Evolutionary conservation across 2,888 invertebrate species (phyloP), one percentile per base, ranked within the genome.

Genomic region (Pasiphila rectangulata): DNA sequence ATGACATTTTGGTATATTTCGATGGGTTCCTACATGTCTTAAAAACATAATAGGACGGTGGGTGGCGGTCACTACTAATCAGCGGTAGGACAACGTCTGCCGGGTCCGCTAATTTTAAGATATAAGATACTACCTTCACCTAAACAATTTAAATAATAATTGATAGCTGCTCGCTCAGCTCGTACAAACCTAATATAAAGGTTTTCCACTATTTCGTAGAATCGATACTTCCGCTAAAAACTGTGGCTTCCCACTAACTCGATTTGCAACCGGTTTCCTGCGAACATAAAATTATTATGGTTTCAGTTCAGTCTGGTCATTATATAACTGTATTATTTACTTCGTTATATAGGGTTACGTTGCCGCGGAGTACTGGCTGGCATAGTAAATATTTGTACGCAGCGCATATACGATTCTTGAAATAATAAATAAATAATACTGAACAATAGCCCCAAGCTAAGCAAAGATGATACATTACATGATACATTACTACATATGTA

Each of bases 191-290:
- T 20, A 3, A 10, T 15, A 21, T 16, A 27, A 20, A 27, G 20
- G 4, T 27, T 39, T 39, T 10, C 16, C 10, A 16, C 17, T 2
- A 9, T 6, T 4, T 17, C 16, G 32, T 10, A 32, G 9, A 16
- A 30, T 24, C 38, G 32, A 40, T 63, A 70, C 64, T 67, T 72
- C 69, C 68, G 68, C 59, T 54, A 67, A 69, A 67, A 47, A 64
- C 61, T 80, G 72, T 61, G 83, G 83, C 82, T 84, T 84, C 83
- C 48, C 34, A 37, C 72, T 84, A 84, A 84, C 70, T 75, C 75
- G 75, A 84, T 84, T 84, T 82, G 77, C 79, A 61, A 68, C 64
- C 57, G 54, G 59, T 67, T 72, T 76, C 72, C 76, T 66, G 63
- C 67, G 64, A 67, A 69, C 65, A 61, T 46, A 63, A 65, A 47